These are phyloP conservation scores for Thelaira solivaga DNA, from an alignment of 2,888 invertebrate species.

Conservation along the genomic window DNA sequence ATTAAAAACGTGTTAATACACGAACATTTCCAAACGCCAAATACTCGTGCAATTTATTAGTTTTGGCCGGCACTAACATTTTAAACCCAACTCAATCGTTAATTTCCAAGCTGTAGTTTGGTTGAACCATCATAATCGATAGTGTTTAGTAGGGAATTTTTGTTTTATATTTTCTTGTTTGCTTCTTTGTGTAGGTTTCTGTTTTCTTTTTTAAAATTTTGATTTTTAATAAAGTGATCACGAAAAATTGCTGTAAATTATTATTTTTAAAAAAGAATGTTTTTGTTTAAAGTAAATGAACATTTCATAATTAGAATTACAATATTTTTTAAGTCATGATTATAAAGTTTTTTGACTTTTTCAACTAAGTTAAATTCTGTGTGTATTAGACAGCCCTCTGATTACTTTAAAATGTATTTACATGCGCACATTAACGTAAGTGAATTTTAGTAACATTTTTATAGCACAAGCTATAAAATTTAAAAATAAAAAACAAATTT, in stretches of 20 bases:
- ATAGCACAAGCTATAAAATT: too few relatives aligned
- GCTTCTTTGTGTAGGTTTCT: conserved; percentile 16
- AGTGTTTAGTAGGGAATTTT: conserved; percentile 1
- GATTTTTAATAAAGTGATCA: conserved; percentile 33
- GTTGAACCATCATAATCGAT: conserved; percentile 35
- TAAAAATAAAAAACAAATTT: too few relatives aligned
- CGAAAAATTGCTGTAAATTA: conserved; percentile 16
- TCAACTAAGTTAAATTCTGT: too few relatives aligned
- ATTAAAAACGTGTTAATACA: conserved; percentile 43
- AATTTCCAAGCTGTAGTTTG: conserved; percentile 38
- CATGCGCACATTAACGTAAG: too few relatives aligned
- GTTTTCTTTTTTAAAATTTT: conserved; percentile 18
- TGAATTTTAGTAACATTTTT: too few relatives aligned
- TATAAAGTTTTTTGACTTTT: too few relatives aligned
- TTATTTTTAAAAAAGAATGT: conserved; percentile 8
- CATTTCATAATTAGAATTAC: conserved; percentile 2
- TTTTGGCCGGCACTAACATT: conserved; percentile 5
- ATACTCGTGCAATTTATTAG: conserved; percentile 38
- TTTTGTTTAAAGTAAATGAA: conserved; percentile 6
- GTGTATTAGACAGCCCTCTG: too few relatives aligned
- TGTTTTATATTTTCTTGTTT: not conserved
- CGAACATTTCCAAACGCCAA: conserved; percentile 44
- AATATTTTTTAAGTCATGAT: too few relatives aligned
- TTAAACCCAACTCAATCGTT: conserved; percentile 24
- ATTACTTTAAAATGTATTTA: too few relatives aligned